Evolutionary conservation across 2,888 invertebrate species (phyloP), one percentile per base, ranked within the genome.

Genomic region (Tipula unca): DNA sequence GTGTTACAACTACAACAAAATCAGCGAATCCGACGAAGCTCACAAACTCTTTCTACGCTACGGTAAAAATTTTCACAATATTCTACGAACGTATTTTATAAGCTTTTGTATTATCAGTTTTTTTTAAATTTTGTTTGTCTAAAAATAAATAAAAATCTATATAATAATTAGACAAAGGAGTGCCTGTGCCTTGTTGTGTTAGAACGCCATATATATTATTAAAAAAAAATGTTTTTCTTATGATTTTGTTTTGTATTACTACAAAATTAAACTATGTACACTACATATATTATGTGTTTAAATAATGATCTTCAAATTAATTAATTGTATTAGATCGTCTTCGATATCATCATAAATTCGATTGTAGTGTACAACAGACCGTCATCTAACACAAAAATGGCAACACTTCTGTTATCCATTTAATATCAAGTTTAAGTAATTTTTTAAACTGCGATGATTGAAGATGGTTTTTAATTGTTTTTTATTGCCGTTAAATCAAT

Each of bases 111-210:
- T 85, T 36, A 83, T 83, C 32, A 83, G 69, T 69, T 69, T 69
- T 84, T 14, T 85, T 85, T 85, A 54, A 32, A 85, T 85, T 85
- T 48, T 48, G 2, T 54, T 42, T 85, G 85, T 85, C 85, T 85
- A 42, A 85, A 85, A 29, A 54, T 54, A 85, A 29, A 54, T 54
- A 85, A 85, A 85, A 85, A 85, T 54, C 29, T 17, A 17, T 85
- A 85, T 85, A 85, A n/a, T 42, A 42, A 84, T 36, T 84, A 84
- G 39, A 84, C 84, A 20, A 85, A 29, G 39, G 85, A 48, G 85
- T 86, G 86, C 86, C 86, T 86, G 86, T 86, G 86, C 86, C 86
- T 86, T 86, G 86, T 86, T 86, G 86, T 82, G 82, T 86, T 85
- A 85, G 85, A 69, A 85, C 54, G 54, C 54, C 85, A 85, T 85